phyloP scores from a whole-genome alignment of 2,888 invertebrate species.

The Macropis europaea region DNA sequence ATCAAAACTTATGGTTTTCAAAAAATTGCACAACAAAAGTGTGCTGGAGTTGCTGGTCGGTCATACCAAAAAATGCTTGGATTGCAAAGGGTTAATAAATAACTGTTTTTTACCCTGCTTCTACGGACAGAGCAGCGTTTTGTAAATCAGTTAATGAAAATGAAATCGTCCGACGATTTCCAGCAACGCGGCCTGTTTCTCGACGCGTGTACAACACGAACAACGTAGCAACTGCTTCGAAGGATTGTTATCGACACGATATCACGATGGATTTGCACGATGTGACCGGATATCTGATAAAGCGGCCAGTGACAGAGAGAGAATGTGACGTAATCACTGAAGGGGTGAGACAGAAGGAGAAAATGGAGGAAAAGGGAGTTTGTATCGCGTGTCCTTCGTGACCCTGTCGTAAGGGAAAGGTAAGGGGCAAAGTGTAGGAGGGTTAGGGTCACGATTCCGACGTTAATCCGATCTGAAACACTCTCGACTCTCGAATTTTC shows the following conservation, averaged over 20 bases:
- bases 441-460: constrained; percentile 50
- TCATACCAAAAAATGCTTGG: no score
- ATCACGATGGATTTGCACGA: constrained; percentile 46
- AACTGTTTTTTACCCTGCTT: constrained; percentile 23
- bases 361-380: neutral
- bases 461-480: constrained; percentile 69
- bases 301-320: neutral
- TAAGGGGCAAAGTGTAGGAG: constrained; percentile 16
- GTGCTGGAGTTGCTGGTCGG: no score
- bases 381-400: constrained; percentile 46
- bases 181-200: constrained; percentile 12
- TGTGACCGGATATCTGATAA: constrained; percentile 41
- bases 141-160: constrained; percentile 45
- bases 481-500: constrained; percentile 63
- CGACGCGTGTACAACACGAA: constrained; percentile 37
- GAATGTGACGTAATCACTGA: neutral
- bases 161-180: constrained; percentile 45
- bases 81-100: no score
- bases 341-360: neutral
- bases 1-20: no score
- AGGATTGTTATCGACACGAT: constrained; percentile 31
- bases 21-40: neutral
- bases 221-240: constrained; percentile 12
- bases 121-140: constrained; percentile 18
- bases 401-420: constrained; percentile 32